phyloP scores from a whole-genome alignment of 92 coral and sea anemone genomes.

The Epizoanthus fatuus region DNA sequence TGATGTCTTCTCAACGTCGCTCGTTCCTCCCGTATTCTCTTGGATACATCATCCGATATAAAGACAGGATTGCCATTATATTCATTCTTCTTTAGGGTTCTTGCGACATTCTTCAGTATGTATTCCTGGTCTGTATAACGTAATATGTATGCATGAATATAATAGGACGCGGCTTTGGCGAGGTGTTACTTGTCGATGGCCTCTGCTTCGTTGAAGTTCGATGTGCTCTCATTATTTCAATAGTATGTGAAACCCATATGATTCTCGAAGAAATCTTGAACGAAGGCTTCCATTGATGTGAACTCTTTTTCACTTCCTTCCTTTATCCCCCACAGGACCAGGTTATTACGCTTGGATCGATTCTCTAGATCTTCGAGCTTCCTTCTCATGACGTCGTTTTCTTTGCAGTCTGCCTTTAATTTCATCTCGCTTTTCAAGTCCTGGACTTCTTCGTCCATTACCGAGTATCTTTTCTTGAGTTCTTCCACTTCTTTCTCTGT shows the following conservation, averaged over 20 bases:
- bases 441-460: constrained; percentile 17
- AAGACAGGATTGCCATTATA: not conserved
- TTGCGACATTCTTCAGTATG: too few species aligned
- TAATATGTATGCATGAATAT: constrained; percentile 22
- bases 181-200: not conserved
- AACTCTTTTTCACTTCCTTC: constrained; percentile 10
- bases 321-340: constrained; percentile 11
- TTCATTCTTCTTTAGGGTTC: not conserved
- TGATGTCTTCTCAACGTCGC: constrained; percentile 15
- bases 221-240: constrained; percentile 37
- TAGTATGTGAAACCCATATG: not conserved
- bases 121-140: constrained; percentile 29
- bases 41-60: constrained; percentile 33
- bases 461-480: constrained; percentile 17
- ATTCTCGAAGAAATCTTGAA: constrained; percentile 10
- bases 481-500: constrained; percentile 30
- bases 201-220: constrained; percentile 13
- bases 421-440: not conserved
- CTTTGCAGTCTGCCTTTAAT: not conserved
- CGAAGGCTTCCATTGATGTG: too few species aligned
- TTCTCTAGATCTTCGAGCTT: constrained; percentile 30
- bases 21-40: constrained; percentile 38
- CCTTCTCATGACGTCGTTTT: constrained; percentile 15
- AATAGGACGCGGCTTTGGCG: constrained; percentile 10
- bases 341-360: constrained; percentile 22